Evolutionary conservation across 2,113 vertebrate species (phyloP).

Genomic region (Galbula dea): DNA sequence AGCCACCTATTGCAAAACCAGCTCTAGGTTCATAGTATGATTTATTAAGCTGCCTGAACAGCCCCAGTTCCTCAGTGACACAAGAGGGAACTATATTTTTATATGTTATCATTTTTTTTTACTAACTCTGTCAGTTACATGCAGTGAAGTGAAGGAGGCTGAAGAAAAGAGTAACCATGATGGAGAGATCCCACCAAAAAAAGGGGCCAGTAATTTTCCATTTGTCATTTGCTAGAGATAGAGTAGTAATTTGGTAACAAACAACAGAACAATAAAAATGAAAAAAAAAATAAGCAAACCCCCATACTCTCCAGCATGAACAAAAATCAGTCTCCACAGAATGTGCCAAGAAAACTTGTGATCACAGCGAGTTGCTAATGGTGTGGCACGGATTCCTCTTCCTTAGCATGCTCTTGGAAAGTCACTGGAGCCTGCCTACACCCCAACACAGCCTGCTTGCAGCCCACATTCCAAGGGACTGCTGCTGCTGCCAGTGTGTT

Average conservation of each 20-base stretch:
- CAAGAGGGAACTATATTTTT: neutral
- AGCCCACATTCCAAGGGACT: neutral
- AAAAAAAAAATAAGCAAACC: neutral
- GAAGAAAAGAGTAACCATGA: neutral
- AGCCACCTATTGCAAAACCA: conserved; percentile 10
- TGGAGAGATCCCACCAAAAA: neutral
- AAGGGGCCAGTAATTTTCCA: neutral
- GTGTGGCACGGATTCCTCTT: neutral
- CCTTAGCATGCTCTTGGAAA: neutral
- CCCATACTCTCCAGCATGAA: neutral
- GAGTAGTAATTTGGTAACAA: neutral
- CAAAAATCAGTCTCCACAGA: neutral
- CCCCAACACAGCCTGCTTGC: neutral
- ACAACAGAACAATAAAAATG: neutral
- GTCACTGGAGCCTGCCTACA: neutral
- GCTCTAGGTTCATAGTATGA: neutral
- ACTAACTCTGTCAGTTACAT: neutral
- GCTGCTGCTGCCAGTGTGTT: neutral
- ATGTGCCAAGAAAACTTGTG: neutral
- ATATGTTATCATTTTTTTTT: neutral
- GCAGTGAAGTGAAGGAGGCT: neutral
- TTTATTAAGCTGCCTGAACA: conserved; percentile 22
- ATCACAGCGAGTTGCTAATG: neutral
- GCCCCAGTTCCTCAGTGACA: neutral
- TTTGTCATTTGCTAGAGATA: neutral